Evolutionary conservation across 1,140 invertebrate genomes (phyloP), one percentile per base, ranked within the genome.

Genomic region (Pogonus chalceus): DNA sequence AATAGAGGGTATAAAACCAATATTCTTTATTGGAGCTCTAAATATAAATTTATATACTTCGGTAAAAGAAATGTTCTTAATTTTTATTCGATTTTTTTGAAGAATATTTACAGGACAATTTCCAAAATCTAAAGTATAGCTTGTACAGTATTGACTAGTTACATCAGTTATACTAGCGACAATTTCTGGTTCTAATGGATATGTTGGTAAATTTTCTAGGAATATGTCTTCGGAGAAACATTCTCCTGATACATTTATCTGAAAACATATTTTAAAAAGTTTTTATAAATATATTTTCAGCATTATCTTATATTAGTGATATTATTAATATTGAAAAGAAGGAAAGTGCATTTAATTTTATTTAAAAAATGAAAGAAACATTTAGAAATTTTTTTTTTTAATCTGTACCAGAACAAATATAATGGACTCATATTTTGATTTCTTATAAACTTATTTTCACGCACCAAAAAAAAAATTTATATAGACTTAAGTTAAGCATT

Each of bases 11-110:
- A 58, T 54, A 55, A 68, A 66, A 35, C 22, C 47, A 2, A 66
- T 39, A 22, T 58, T 16, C 9, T 9, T 3, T 57, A 56, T 55
- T 48, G n/a, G 52, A 24, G 37, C 24, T 1, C 37, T 47, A 54
- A 66, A 65, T 49, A 56, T 54, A 49, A 68, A 66, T 55, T 58
- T 60, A 43, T 65, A 68, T 26, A 31, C 60, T 16, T 53, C 16
- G 2, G 1, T 21, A 21, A 48, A 21, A 0, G 66, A 66, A 39
- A 53, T 47, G 39, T 66, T 68, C 21, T n/a, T 54, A 2, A 68
- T 59, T 26, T 51, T 54, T 46, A 68, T 65, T 23, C 51, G 56
- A 48, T 49, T 57, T 48, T 61, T 64, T 22, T 56, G 24, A 1
- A 63, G 31, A 22, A 24, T 57, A 35, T 64, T 62, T 23, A 68